Evolutionary conservation across 2,888 invertebrate genomes (phyloP).

Genomic region (Temnothorax unifasciatus): DNA sequence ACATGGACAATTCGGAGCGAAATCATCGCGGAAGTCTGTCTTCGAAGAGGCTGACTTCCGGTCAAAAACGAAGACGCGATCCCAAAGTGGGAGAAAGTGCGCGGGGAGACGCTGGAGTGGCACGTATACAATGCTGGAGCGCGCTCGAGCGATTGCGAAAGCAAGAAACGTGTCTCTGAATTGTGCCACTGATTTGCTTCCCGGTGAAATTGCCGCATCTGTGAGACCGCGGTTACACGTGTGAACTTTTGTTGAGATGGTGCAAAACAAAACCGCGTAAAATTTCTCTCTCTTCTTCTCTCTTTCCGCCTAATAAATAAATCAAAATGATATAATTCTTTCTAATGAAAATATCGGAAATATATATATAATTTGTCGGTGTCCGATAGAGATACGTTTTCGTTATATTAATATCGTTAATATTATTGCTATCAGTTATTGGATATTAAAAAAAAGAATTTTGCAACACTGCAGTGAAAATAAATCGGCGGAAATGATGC

Average conservation of each 20-base stretch:
- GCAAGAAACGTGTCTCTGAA: slow-evolving; percentile 47
- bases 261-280: neutral
- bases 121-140: neutral
- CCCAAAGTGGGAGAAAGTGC: slow-evolving; percentile 18
- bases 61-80: neutral
- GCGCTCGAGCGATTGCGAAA: slow-evolving; percentile 41
- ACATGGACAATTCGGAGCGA: neutral
- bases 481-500: slow-evolving; percentile 1
- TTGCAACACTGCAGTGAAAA: neutral
- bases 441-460: slow-evolving; percentile 21
- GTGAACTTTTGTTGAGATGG: neutral
- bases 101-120: neutral
- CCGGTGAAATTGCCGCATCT: slow-evolving; percentile 34
- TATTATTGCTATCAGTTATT: neutral
- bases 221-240: slow-evolving; percentile 12
- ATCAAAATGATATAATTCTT: neutral
- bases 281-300: neutral
- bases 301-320: neutral
- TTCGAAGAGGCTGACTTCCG: slow-evolving; percentile 9
- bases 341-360: neutral
- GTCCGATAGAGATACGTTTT: neutral
- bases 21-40: slow-evolving; percentile 4
- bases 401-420: neutral
- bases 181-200: slow-evolving; percentile 45
- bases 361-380: neutral